phyloP scores from a whole-genome alignment of 2,113 vertebrate genomes.

The Rhegmatorhina hoffmannsi region DNA sequence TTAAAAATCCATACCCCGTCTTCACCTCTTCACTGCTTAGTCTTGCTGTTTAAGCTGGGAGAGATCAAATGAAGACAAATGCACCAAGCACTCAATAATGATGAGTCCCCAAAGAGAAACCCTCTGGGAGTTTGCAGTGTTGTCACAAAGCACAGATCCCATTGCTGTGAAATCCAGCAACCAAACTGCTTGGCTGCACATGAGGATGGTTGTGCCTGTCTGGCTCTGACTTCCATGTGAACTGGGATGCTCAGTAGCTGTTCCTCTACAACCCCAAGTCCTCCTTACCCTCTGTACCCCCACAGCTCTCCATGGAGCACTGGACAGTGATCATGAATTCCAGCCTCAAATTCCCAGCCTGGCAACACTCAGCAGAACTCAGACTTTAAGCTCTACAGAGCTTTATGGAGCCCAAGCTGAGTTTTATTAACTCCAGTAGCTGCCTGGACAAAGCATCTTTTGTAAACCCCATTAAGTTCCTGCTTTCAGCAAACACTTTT shows the following conservation, averaged over 20 bases:
- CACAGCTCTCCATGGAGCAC: not conserved
- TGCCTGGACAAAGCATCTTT: slow-evolving; percentile 33
- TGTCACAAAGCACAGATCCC: fast-evolving
- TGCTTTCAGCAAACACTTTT: slow-evolving; percentile 14
- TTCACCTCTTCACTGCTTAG: not conserved
- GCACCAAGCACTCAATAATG: not conserved
- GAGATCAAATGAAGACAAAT: slow-evolving; percentile 6
- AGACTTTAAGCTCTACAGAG: not conserved
- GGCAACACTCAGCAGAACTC: not conserved
- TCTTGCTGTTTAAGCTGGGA: not conserved
- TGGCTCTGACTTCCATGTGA: fast-evolving
- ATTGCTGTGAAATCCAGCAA: not conserved
- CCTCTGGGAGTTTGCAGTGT: not conserved
- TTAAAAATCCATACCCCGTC: not conserved
- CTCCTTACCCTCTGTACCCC: not conserved
- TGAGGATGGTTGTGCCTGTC: not conserved
- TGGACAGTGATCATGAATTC: not conserved
- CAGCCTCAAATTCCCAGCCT: not conserved
- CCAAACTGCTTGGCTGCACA: not conserved
- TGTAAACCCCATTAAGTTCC: slow-evolving; percentile 2
- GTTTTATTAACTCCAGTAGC: slow-evolving; percentile 27
- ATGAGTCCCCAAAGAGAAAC: not conserved
- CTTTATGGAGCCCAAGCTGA: not conserved
- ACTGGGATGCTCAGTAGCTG: not conserved
- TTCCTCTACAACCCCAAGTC: fast-evolving